Conservation (phyloP, 2,888 invertebrate genomes). For the Smittia sp. region DNA sequence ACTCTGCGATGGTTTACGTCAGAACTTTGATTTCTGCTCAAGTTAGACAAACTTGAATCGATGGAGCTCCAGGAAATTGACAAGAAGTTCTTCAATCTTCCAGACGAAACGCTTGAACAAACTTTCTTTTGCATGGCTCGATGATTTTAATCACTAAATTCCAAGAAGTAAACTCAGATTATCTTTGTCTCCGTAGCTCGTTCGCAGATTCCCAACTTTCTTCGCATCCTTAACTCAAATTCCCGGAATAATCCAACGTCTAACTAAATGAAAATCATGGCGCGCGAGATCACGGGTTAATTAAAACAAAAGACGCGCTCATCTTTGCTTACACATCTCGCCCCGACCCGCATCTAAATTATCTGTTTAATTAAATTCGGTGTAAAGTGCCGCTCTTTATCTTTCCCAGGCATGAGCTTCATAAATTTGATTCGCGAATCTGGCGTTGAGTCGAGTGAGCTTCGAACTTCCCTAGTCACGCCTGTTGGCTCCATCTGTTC, state of each 20-base stretch:
- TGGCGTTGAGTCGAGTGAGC: too few species aligned
- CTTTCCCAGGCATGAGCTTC: background rate
- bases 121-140: background rate
- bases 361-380: constrained; percentile 4
- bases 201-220: background rate
- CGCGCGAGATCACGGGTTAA: background rate
- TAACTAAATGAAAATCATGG: constrained; percentile 3
- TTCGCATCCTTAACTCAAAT: background rate
- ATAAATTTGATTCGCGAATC: too few species aligned
- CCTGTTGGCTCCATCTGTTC: too few species aligned
- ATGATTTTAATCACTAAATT: background rate
- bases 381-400: background rate
- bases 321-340: background rate
- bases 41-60: background rate
- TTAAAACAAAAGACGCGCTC: background rate
- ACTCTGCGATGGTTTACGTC: background rate
- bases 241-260: constrained; percentile 8
- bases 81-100: background rate
- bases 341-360: background rate
- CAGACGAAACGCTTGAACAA: too few species aligned
- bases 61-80: background rate
- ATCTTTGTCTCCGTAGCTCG: background rate
- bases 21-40: background rate
- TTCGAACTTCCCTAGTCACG: too few species aligned
- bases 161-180: background rate